These are phyloP conservation scores for Amphimedon queenslandica DNA, from an alignment of 37 sponge, comb jelly and placozoan species.

Conservation along the genomic window DNA sequence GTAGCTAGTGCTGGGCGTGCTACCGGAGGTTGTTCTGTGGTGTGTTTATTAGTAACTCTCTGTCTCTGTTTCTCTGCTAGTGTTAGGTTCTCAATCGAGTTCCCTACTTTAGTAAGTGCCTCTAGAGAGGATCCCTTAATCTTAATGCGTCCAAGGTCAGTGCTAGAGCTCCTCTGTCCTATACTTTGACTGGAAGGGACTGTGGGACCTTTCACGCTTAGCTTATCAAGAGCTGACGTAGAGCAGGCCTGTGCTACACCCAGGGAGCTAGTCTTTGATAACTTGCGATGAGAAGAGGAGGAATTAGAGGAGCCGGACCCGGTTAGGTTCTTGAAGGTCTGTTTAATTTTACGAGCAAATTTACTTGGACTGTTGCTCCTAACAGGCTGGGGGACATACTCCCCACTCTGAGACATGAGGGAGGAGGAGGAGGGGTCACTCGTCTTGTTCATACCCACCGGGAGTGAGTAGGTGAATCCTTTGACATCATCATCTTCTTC, in stretches of 20 bases:
- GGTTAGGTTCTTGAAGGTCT: background rate
- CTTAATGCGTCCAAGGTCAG: slow-evolving; percentile 15
- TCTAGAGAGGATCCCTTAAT: slow-evolving; percentile 19
- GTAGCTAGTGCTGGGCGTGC: too few species aligned
- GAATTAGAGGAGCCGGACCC: background rate
- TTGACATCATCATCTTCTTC: background rate
- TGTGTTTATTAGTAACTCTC: background rate
- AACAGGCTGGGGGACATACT: background rate
- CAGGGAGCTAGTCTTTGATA: background rate
- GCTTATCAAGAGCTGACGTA: slow-evolving; percentile 19
- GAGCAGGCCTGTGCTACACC: slow-evolving; percentile 4
- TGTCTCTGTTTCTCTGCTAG: background rate
- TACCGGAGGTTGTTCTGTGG: too few species aligned
- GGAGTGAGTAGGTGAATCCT: background rate
- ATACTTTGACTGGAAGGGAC: background rate
- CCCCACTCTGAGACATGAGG: background rate
- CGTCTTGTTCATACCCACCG: background rate
- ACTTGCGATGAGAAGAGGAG: background rate
- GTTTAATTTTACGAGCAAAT: background rate
- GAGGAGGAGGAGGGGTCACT: background rate
- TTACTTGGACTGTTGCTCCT: background rate
- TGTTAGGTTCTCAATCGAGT: background rate
- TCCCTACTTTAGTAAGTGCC: slow-evolving; percentile 25
- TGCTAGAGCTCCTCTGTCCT: background rate
- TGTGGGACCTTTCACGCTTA: background rate